Conservation (phyloP, 2,797 vertebrate species). For the Eupleurogrammus muticus region DNA sequence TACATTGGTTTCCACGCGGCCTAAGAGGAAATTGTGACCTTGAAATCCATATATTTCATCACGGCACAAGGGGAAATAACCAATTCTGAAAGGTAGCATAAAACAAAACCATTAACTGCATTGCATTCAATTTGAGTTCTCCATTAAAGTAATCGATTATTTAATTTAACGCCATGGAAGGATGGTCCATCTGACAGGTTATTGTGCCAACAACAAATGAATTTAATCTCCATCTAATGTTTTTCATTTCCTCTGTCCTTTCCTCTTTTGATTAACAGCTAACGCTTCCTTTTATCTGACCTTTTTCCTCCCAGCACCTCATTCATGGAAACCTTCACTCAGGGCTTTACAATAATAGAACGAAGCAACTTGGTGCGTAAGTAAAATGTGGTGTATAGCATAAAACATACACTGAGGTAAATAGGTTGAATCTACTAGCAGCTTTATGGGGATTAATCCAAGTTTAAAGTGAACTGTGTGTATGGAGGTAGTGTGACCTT, state of each 20-base stretch:
- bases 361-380: constrained; percentile 7
- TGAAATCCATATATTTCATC: constrained; percentile 25
- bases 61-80: constrained; percentile 9
- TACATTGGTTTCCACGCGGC: background rate
- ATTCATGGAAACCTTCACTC: constrained; percentile 4
- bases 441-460: background rate
- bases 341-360: background rate
- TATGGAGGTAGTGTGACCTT: too few species aligned
- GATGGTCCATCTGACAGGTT: constrained; percentile 28
- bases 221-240: constrained; percentile 49
- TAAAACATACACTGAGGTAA: background rate
- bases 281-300: constrained; percentile 11
- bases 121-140: constrained; percentile 30
- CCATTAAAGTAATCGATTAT: constrained; percentile 49
- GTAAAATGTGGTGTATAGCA: background rate
- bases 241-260: constrained; percentile 45
- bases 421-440: background rate
- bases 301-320: constrained; percentile 1
- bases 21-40: constrained; percentile 11
- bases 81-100: constrained; percentile 11
- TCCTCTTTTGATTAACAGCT: constrained; percentile 46
- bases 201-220: constrained; percentile 48
- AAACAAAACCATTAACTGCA: constrained; percentile 27
- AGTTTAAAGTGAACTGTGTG: too few species aligned
- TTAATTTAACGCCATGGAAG: constrained; percentile 31